Evolutionary conservation across 1,140 invertebrate genomes (phyloP), one percentile per base, ranked within the genome.

Genomic region (Caenorhabditis briggsae): DNA sequence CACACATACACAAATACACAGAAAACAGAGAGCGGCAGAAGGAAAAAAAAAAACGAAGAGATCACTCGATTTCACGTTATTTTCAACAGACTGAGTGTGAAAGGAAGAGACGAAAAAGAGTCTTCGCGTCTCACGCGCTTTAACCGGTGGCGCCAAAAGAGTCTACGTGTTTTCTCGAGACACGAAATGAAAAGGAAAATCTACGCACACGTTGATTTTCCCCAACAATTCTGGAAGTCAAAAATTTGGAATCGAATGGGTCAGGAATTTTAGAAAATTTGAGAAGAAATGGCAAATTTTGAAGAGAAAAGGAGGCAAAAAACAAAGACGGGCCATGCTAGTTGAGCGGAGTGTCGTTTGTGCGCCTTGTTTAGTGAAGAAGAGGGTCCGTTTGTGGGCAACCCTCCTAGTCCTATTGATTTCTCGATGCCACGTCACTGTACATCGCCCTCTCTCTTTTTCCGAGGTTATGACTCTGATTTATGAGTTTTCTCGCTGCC

Each of bases 121-220:
- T 70, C 64, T 70, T 9, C n/a, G 50, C 46, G 70, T 46, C 70
- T 78, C 70, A 78, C 70, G 70, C 70, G 59, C 59, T 61, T 61
- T 61, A 61, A 61, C 59, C 33, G 33, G 70, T 46, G 70, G 70
- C 64, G 64, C 64, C 64, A 70, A 33, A 7, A 18, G 23, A 23
- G 20, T 46, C 64, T 70, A 41, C 64, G 64, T 70, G 33, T 70
- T 41, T 5, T 33, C 50, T 33, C 6, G 5, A 3, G 33, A 3
- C 33, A 33, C 1, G 33, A 33, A 33, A 33, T 33, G 33, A 33
- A 33, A 33, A 33, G 33, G 33, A 33, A 33, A 33, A 33, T 23
- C 18, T 43, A 46, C 12, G 64, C 41, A n/a, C 33, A 33, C 1
- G 33, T 33, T 33, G 1, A 33, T 33, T 33, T 33, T 46, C 46